A percentile compares a stretch with the other conserved stretches of the same genome.
Conservation (phyloP, 2,888 invertebrate species). For the Campopleginae sp. region DNA sequence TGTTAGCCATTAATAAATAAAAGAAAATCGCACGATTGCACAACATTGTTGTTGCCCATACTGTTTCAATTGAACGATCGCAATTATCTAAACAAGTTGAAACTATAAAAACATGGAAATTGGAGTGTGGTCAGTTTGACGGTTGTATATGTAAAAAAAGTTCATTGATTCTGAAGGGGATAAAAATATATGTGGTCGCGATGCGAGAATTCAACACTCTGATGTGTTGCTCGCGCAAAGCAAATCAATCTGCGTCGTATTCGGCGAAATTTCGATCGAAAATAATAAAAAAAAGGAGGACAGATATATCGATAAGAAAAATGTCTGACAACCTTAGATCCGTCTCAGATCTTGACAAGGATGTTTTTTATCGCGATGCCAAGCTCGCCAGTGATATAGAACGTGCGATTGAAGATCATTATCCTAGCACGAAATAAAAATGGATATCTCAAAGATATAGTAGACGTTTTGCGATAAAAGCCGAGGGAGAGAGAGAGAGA, state of each 20-base stretch:
- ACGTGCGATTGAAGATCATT: conserved; percentile 60
- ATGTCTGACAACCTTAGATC: conserved; percentile 41
- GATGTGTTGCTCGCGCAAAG: conserved; percentile 29
- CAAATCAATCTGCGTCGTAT: conserved; percentile 41
- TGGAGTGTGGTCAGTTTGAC: background rate
- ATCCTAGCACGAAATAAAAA: conserved; percentile 50
- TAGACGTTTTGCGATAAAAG: conserved; percentile 28
- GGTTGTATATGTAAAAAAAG: conserved; percentile 23
- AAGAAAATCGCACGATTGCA: conserved; percentile 19
- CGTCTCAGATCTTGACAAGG: conserved; percentile 61
- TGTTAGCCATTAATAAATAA: conserved; percentile 22
- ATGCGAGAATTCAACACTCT: conserved; percentile 21
- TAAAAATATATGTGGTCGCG: conserved; percentile 52
- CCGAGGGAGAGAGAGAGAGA: conserved; percentile 16
- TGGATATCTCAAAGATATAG: conserved; percentile 30
- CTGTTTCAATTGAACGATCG: background rate
- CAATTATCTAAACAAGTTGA: background rate
- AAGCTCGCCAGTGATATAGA: conserved; percentile 36
- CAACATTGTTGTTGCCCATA: conserved; percentile 28
- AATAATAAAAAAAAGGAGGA: conserved; percentile 25
- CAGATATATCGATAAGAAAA: conserved; percentile 14
- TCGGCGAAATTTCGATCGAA: conserved; percentile 31
- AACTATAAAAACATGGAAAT: background rate
- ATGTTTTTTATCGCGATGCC: conserved; percentile 53
- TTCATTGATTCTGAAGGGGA: conserved; percentile 47